Percentiles rank a stretch among this genome's conserved stretches.
Conservation (phyloP, 2,888 invertebrate species). For the Acanthoscelides obtectus region DNA sequence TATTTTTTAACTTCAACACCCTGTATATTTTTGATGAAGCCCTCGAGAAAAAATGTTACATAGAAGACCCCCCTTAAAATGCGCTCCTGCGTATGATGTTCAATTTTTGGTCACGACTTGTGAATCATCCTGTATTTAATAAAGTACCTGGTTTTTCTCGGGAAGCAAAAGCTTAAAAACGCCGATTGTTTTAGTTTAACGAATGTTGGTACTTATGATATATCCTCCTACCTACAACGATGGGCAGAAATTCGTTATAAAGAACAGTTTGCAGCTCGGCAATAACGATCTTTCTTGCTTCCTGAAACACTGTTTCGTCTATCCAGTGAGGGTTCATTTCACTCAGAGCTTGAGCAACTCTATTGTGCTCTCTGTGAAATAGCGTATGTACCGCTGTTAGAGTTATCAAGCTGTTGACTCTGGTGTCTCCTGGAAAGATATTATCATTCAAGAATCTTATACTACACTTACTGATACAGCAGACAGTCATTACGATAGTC, state of each 20-base stretch:
- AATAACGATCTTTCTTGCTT: slow-evolving; percentile 66
- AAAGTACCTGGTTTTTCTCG: too few relatives aligned
- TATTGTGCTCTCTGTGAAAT: slow-evolving; percentile 77
- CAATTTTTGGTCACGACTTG: too few relatives aligned
- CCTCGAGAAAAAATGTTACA: too few relatives aligned
- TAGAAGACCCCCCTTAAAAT: too few relatives aligned
- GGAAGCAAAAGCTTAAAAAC: too few relatives aligned
- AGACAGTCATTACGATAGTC: too few relatives aligned
- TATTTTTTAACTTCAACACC: too few relatives aligned
- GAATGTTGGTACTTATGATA: too few relatives aligned
- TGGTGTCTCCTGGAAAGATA: slow-evolving; percentile 60
- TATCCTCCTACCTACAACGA: slow-evolving; percentile 62
- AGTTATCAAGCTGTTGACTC: slow-evolving; percentile 74
- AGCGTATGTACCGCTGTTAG: slow-evolving; percentile 69
- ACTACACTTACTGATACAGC: background rate
- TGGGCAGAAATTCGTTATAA: slow-evolving; percentile 77
- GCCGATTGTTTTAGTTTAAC: too few relatives aligned
- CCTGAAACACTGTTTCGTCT: slow-evolving; percentile 69
- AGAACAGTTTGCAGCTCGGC: slow-evolving; percentile 75
- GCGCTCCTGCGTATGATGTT: too few relatives aligned
- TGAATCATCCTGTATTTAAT: too few relatives aligned
- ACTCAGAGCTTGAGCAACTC: slow-evolving; percentile 60
- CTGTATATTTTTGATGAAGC: too few relatives aligned
- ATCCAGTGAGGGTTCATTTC: slow-evolving; percentile 69
- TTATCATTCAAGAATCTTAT: background rate